Conservation (phyloP, 2,888 invertebrate genomes). For the Sialis fuliginosa region DNA sequence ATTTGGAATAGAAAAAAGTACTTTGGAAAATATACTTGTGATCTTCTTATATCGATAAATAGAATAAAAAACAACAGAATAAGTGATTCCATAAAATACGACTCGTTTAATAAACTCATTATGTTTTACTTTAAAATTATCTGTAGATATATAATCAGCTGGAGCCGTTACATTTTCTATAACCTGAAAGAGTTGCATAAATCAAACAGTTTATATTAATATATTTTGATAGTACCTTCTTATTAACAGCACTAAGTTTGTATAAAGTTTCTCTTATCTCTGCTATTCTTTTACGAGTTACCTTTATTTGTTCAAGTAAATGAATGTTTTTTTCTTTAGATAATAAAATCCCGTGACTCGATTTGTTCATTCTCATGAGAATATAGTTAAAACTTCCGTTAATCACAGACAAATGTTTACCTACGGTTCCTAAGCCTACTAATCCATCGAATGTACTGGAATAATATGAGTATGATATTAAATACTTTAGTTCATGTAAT, state of each 20-base stretch:
- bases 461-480: background rate
- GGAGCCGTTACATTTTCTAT: background rate
- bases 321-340: background rate
- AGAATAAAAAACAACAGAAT: no score
- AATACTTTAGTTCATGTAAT: background rate
- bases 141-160: slow-evolving; percentile 2
- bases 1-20: no score
- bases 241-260: background rate
- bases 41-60: no score
- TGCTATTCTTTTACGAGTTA: background rate
- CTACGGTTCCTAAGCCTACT: background rate
- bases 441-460: background rate
- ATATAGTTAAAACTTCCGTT: background rate
- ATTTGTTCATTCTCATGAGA: background rate
- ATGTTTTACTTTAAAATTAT: slow-evolving; percentile 1
- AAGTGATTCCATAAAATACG: background rate
- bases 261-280: background rate
- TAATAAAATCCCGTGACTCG: background rate
- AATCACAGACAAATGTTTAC: background rate
- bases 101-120: background rate
- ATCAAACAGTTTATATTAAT: background rate
- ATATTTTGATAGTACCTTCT: background rate
- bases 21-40: no score
- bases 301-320: background rate
- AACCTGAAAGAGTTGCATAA: background rate